A percentile compares a stretch with the other conserved stretches of the same genome.
phyloP scores from a whole-genome alignment of 2,113 vertebrate genomes.

The Mandrillus leucophaeus region DNA sequence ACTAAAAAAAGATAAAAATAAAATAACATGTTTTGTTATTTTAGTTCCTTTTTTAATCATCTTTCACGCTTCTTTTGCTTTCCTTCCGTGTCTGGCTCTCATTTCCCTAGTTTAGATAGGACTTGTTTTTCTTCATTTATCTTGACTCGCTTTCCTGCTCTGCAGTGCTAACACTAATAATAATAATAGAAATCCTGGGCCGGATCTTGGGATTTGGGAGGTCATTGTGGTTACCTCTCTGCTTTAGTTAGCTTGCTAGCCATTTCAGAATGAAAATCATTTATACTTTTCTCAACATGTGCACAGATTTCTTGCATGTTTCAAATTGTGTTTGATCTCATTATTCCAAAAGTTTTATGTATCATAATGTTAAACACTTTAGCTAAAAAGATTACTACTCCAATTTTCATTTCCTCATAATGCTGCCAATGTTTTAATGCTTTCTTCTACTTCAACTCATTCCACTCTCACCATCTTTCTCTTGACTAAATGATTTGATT shows the following conservation, averaged over 20 bases:
- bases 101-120: slow-evolving; percentile 64
- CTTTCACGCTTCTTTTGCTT: slow-evolving; percentile 68
- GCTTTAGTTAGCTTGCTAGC: neutral
- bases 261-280: neutral
- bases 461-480: neutral
- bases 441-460: neutral
- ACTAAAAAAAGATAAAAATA: slow-evolving; percentile 72
- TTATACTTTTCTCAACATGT: neutral
- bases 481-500: neutral
- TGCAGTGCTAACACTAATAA: slow-evolving; percentile 28
- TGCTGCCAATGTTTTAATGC: neutral
- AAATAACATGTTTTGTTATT: slow-evolving; percentile 73
- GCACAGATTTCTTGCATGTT: slow-evolving; percentile 28
- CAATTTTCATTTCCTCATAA: neutral
- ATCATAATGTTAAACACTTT: neutral
- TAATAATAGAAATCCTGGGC: slow-evolving; percentile 34
- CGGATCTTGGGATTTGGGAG: slow-evolving; percentile 1
- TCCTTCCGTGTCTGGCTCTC: slow-evolving; percentile 68
- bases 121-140: slow-evolving; percentile 73
- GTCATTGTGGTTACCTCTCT: neutral
- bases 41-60: slow-evolving; percentile 63
- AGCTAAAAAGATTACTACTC: neutral
- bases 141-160: slow-evolving; percentile 49
- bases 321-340: neutral
- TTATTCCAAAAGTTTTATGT: slow-evolving; percentile 21